Evolutionary conservation across 2,888 invertebrate genomes (phyloP), one percentile per base, ranked within the genome.

Genomic region (Corbicula japonica): DNA sequence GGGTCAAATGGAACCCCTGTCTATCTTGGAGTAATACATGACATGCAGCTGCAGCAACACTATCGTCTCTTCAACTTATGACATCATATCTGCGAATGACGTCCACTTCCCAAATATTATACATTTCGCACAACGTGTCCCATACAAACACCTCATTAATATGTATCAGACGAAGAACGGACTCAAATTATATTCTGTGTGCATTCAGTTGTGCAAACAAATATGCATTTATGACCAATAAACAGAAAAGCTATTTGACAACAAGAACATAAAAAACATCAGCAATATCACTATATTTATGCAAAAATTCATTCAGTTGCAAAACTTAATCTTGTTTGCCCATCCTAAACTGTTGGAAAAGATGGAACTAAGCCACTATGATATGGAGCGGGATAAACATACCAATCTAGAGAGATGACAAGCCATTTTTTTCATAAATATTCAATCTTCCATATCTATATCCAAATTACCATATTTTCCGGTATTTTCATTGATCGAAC

Each of bases 341-440:
- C n/a, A 32, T n/a, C 44, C 38, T 56, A 12, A 32, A n/a, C 21
- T 32, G 10, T 26, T 61, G 34, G 21, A 28, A 61, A 34, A 34
- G 28, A 38, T 18, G 41, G 38, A 54, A 54, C 26, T 52, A 41
- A 54, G 38, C 66, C 32, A 15, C 12, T 26, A 41, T 26, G 28
- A 32, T 35, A 52, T 66, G 52, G 5, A 66, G 28, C 15, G 30
- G 28, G 54, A 70, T 76, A 56, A 50, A 35, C 46, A 35, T 54
- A 23, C 44, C 35, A 63, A 63, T 75, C 68, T 56, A 38, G n/a
- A 28, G 35, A 61, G 61, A 62, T 76, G 69, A 63, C 69, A 76
- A 35, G 48, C 34, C 62, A 69, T 46, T 70, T 66, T 34, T 76
- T 76, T 76, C 76, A 76, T 76, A 76, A 76, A 76, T 76, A 76